A percentile compares a stretch with the other conserved stretches of the same genome.
Conservation (phyloP, 2,113 vertebrate species). For the Rhabdornis inornatus region DNA sequence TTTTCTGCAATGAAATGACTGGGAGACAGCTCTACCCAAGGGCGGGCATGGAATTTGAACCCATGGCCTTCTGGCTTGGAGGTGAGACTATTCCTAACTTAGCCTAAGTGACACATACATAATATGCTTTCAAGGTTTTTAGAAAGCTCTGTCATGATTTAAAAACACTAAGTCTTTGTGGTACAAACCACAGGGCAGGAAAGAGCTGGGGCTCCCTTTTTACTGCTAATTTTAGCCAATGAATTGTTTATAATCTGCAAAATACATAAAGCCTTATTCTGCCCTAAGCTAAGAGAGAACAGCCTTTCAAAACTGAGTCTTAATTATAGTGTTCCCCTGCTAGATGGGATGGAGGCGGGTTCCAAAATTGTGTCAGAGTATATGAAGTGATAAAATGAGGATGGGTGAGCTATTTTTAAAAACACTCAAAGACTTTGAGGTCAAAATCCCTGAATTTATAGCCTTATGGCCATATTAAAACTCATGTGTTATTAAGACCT, state of each 20-base stretch:
- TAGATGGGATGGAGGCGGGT: neutral
- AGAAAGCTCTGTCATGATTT: conserved; percentile 34
- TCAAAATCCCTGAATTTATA: conserved; percentile 56
- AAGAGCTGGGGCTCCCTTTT: conserved; percentile 40
- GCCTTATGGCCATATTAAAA: neutral
- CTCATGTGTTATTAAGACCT: neutral
- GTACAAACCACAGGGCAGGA: conserved; percentile 44
- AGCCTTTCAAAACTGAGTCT: conserved; percentile 38
- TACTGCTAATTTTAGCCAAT: conserved; percentile 43
- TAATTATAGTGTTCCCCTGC: conserved; percentile 48
- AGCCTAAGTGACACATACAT: conserved; percentile 43
- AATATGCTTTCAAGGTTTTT: conserved; percentile 47
- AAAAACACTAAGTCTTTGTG: conserved; percentile 43
- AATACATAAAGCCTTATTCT: conserved; percentile 19
- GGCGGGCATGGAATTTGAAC: conserved; percentile 38
- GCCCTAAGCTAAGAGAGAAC: conserved; percentile 34
- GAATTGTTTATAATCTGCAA: conserved; percentile 50
- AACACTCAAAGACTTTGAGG: conserved; percentile 5
- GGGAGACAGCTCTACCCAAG: conserved; percentile 15
- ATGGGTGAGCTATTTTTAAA: conserved; percentile 41
- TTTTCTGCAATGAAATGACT: conserved; percentile 13
- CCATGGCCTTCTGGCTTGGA: conserved; percentile 47
- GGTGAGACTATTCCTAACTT: conserved; percentile 34
- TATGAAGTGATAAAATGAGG: conserved; percentile 34
- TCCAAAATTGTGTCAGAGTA: conserved; percentile 16